These are phyloP conservation scores for Pseudochirops corinnae DNA, from an alignment of 2,797 vertebrate species.

Conservation along the genomic window DNA sequence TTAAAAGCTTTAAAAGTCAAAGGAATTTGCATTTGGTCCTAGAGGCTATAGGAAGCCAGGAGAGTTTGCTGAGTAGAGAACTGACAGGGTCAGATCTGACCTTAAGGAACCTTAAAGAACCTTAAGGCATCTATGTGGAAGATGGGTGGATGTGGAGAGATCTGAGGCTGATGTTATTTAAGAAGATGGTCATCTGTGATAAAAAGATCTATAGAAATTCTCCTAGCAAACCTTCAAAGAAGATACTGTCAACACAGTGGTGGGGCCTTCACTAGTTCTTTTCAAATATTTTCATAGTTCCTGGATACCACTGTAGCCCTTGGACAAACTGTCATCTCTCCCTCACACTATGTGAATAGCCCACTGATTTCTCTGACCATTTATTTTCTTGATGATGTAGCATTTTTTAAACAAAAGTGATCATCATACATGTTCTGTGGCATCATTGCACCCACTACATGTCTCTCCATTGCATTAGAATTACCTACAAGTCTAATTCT, in stretches of 20 bases:
- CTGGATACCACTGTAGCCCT: neutral
- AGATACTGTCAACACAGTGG: neutral
- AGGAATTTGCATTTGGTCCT: neutral
- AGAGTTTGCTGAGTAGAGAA: neutral
- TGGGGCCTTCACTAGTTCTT: neutral
- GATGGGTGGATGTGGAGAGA: neutral
- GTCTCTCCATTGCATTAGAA: neutral
- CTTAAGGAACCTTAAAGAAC: neutral
- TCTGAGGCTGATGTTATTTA: neutral
- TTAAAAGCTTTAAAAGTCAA: neutral
- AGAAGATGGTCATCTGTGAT: neutral
- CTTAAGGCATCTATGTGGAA: neutral
- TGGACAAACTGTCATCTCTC: neutral
- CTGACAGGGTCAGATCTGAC: neutral
- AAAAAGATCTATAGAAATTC: neutral
- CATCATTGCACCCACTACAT: neutral
- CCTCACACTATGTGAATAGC: neutral
- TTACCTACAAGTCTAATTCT: neutral
- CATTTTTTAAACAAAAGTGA: neutral
- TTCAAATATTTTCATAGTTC: neutral
- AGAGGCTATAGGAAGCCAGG: neutral
- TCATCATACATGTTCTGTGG: neutral
- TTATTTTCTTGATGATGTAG: neutral
- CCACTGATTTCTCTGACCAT: neutral
- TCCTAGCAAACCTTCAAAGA: neutral